These are phyloP conservation scores for Phyllotreta cruciferae DNA, from an alignment of 2,888 invertebrate species.

Conservation along the genomic window DNA sequence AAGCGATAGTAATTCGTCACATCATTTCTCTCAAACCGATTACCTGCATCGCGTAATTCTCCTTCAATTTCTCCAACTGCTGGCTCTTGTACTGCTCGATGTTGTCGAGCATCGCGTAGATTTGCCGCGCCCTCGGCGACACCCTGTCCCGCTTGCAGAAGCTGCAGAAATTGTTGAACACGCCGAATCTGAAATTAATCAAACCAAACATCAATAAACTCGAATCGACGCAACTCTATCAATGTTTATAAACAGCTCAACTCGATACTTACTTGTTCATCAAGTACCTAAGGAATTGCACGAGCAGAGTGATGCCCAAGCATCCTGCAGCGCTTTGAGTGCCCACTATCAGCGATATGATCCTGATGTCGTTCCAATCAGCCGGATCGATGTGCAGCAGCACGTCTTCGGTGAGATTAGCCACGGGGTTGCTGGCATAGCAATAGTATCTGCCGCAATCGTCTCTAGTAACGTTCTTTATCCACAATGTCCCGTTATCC, in stretches of 20 bases:
- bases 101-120: constrained; percentile 87
- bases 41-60: constrained; percentile 91
- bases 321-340: constrained; percentile 80
- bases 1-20: constrained; percentile 18
- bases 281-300: constrained; percentile 77
- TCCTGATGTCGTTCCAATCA: constrained; percentile 82
- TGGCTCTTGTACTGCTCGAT: constrained; percentile 89
- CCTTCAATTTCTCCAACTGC: constrained; percentile 85
- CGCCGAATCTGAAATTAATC: constrained; percentile 68
- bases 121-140: constrained; percentile 82
- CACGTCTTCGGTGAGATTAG: constrained; percentile 78
- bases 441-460: constrained; percentile 89
- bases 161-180: constrained; percentile 75
- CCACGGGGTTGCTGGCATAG: constrained; percentile 83
- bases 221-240: too few species aligned
- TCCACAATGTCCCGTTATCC: constrained; percentile 60
- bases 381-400: constrained; percentile 84
- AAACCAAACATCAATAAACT: not conserved
- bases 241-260: too few species aligned
- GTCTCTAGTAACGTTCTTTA: constrained; percentile 68
- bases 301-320: constrained; percentile 78
- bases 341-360: constrained; percentile 84
- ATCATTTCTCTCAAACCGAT: constrained; percentile 33
- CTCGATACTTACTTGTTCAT: constrained; percentile 70
- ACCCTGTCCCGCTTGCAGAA: constrained; percentile 75